Percentiles rank a stretch among this genome's conserved stretches.
Conservation (phyloP, 2,113 vertebrate genomes). For the Dinomys branickii region DNA sequence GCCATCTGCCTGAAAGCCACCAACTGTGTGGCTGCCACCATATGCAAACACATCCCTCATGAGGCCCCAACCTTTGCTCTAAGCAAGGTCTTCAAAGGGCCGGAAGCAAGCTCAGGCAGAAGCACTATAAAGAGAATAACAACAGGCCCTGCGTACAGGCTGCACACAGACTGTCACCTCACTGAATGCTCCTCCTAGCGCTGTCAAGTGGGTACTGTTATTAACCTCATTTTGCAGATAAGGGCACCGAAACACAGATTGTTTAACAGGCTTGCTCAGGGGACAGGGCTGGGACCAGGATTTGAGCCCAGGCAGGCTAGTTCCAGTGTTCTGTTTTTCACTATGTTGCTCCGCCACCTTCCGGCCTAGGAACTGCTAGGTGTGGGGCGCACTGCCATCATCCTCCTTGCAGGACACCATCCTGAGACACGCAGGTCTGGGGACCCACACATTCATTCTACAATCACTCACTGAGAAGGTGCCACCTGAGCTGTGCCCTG, state of each 20-base stretch:
- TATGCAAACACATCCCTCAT: background rate
- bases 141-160: fast-evolving
- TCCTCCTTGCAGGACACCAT: background rate
- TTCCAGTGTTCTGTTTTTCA: background rate
- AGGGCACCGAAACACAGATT: background rate
- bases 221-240: background rate
- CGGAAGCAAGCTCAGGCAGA: background rate
- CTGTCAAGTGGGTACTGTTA: background rate
- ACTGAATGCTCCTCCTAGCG: no score
- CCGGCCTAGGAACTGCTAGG: background rate
- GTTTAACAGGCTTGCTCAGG: background rate
- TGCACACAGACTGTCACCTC: fast-evolving
- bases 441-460: background rate
- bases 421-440: background rate
- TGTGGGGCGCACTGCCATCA: background rate
- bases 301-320: background rate
- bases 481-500: background rate
- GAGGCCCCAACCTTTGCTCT: background rate
- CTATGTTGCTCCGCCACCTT: background rate
- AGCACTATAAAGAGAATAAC: background rate
- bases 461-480: background rate
- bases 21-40: background rate
- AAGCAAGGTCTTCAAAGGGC: background rate
- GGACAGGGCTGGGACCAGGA: background rate
- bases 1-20: background rate